Evolutionary conservation across 2,113 vertebrate species (phyloP), one percentile per base, ranked within the genome.

Genomic region (Chauna torquata): DNA sequence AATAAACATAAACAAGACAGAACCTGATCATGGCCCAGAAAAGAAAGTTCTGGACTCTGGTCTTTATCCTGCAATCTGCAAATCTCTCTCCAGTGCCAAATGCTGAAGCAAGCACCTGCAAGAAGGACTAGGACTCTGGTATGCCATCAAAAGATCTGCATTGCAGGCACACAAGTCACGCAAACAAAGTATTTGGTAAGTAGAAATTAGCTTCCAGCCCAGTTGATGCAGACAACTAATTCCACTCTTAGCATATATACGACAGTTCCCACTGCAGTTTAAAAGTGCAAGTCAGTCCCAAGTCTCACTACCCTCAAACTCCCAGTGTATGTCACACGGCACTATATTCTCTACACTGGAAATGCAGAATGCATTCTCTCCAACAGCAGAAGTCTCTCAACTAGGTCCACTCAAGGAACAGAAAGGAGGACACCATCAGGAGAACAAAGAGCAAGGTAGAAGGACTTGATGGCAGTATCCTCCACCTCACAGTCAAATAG

Each of bases 1-100:
- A 69, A 79, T 38, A 34, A 92, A 69, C 23, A 82, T 32, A 94
- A 96, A 85, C 90, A 96, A 86, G 83, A 76, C 3, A n/a, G 30
- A 80, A 77, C 2, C 77, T 94, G 92, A 94, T 6, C 40, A 57
- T 5, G 82, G 49, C 52, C 75, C 84, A 88, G 65, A 75, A 47
- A 78, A 81, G 58, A 88, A 55, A 68, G 61, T 69, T 27, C 22
- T 77, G 75, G 54, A 80, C 8, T 79, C 44, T 5, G 8, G 34
- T 38, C 65, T 79, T 52, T 50, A 34, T 92, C 49, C 81, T 76
- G 76, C 42, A 82, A 71, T 69, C 52, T 70, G 49, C 36, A 88
- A 64, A 34, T 62, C 34, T 23, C 16, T 71, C 54, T 88, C 32
- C 65, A 76, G 32, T 9, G 52, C 54, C 82, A 94, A 94, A 86